Base-by-base conservation (phyloP, 2,888 invertebrate genomes). In the Limulus polyphemus region DNA sequence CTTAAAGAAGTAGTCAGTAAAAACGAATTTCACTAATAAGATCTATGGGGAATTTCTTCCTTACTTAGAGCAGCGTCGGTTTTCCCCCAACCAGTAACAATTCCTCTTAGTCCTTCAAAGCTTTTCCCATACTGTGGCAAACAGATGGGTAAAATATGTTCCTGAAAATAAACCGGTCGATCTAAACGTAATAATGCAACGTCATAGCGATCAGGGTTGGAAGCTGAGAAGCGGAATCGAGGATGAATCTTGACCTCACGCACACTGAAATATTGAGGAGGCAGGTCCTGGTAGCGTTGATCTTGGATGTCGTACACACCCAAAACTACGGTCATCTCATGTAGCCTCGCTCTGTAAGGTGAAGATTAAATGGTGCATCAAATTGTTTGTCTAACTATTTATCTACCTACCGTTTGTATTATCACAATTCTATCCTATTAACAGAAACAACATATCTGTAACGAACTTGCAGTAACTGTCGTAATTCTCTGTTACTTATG, bases 21-120 rank as follows among this genome's bases (percentile, higher is more conserved):
- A 7, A 7, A 32, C 5, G 32, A 32, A 32, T 32, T 32, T 32
- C 32, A 32, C 32, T 32, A 32, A 32, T 32, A 32, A 5, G 32
- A 32, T 32, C 32, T 32, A 32, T 32, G 32, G 32, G 32, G 32
- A 50, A 3, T 14, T 50, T 14, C 11, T 17, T 54, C 12, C 69
- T 71, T 72, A 77, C 78, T 76, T 64, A 76, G 76, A 13, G 75
- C 76, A 47, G 76, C 75, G 67, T 86, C 86, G 0, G 87, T 86
- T 75, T 89, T 89, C 1, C 89, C 89, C 89, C 89, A 90, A 0
- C 89, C 89, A 0, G 89, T 88, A 0, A 89, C 87, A 2, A 83
- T 78, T 1, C 82, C 85, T 62, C 80, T 80, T 63, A 81, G 78
- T 0, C 83, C 83, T 55, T 74, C 74, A 65, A 75, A 77, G 47